Base-by-base conservation (phyloP, 2,888 invertebrate species). In the Meiosimyza platycephala region DNA sequence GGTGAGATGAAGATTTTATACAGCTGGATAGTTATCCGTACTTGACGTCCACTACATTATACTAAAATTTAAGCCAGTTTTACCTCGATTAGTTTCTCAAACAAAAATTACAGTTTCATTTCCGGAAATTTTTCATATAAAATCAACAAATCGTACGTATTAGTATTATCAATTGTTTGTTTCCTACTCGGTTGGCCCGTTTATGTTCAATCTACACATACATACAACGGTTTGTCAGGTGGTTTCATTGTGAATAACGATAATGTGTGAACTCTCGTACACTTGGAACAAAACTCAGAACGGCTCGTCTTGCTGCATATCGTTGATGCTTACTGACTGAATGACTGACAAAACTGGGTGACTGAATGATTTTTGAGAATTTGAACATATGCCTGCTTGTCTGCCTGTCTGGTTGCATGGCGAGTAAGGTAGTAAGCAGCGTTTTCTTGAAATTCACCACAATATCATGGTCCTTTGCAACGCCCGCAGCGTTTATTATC, bases 231-330 rank as follows among this genome's bases (percentile, higher is more conserved):
- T 62, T 62, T 33, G 60, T 62, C 60, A 62, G 60, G 60, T 62
- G 60, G 60, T 40, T 62, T 47, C 47, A 40, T 15, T 40, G 40
- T 62, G 40, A 62, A 40, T 62, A 62, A 62, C 60, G 60, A 62
- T 62, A 40, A 62, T 62, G 60, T 62, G 60, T 40, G 40, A 62
- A 62, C 40, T 28, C 60, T 15, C 28, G 47, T n/a, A 62, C 60
- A 62, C 16, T n/a, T 16, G 47, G 47, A 28, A 22, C 57, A 12
- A 28, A 57, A 28, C 57, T 28, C 22, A 18, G 12, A 57, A 57
- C 18, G 57, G 57, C 11, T 28, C 57, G 28, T 12, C 28, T 57
- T 12, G 28, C 11, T 57, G 22, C 22, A 57, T 18, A 13, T 57
- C 13, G 28, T 28, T 57, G 57, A 57, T 22, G 33, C 60, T 16